Evolutionary conservation across 64 coral and sea anemone genomes (phyloP).

Genomic region (Cladopsammia gracilis): DNA sequence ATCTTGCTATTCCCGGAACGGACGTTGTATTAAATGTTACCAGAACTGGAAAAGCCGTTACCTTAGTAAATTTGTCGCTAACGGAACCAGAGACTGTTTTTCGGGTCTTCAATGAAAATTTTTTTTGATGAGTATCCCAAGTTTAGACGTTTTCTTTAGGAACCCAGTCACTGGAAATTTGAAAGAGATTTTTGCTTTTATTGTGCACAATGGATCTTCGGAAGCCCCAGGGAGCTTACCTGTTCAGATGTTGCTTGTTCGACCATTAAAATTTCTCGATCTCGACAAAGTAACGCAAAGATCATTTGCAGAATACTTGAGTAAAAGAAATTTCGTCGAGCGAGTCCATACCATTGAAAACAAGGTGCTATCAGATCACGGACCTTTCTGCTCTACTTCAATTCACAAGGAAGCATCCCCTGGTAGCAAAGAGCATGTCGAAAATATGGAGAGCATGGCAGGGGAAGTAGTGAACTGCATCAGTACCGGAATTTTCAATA

Average conservation of each 20-base stretch:
- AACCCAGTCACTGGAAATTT: constrained; percentile 45
- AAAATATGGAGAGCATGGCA: constrained; percentile 34
- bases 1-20: constrained; percentile 11
- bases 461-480: neutral
- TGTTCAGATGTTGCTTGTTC: constrained; percentile 38
- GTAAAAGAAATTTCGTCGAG: constrained; percentile 19
- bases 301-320: constrained; percentile 31
- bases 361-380: neutral
- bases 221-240: constrained; percentile 49
- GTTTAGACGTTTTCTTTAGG: constrained; percentile 21
- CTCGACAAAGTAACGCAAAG: neutral
- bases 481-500: neutral
- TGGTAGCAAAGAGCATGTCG: neutral
- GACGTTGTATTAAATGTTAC: neutral
- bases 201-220: constrained; percentile 58
- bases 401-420: neutral
- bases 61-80: constrained; percentile 21
- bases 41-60: constrained; percentile 27
- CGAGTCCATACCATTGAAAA: constrained; percentile 17
- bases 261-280: constrained; percentile 5
- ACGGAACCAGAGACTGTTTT: constrained; percentile 55
- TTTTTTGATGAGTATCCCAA: constrained; percentile 45
- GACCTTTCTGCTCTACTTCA: neutral
- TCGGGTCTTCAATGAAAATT: constrained; percentile 65
- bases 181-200: constrained; percentile 61